phyloP scores from a whole-genome alignment of 2,888 invertebrate species.

The Pachydiplax longipennis region DNA sequence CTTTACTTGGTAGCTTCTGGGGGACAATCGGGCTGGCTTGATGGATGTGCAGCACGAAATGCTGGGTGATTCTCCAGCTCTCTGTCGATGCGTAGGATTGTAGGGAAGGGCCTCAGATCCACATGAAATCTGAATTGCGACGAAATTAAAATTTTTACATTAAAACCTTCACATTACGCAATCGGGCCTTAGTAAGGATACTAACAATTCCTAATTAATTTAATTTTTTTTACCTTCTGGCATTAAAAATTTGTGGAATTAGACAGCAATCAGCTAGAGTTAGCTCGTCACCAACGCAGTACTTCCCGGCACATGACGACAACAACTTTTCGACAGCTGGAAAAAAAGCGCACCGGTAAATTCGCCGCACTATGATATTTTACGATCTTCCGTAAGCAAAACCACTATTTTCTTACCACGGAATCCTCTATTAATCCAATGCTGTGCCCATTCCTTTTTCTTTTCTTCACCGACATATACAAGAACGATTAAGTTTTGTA shows the following conservation, averaged over 20 bases:
- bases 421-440: slow-evolving; percentile 91
- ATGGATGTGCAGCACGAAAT: slow-evolving; percentile 90
- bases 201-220: background rate
- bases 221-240: slow-evolving; percentile 71
- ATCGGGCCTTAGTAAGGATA: background rate
- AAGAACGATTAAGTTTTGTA: slow-evolving; percentile 90
- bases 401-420: slow-evolving; percentile 59
- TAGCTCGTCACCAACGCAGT: slow-evolving; percentile 92
- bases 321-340: slow-evolving; percentile 87
- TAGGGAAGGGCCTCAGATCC: slow-evolving; percentile 88
- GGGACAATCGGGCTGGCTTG: slow-evolving; percentile 93
- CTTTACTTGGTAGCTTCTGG: slow-evolving; percentile 81
- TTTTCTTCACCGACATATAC: slow-evolving; percentile 88
- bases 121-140: slow-evolving; percentile 80
- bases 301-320: slow-evolving; percentile 84
- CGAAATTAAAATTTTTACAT: background rate
- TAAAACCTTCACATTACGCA: background rate
- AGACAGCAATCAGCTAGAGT: slow-evolving; percentile 94
- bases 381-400: background rate
- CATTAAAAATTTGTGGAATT: slow-evolving; percentile 95
- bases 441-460: slow-evolving; percentile 91
- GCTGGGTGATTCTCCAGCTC: slow-evolving; percentile 88
- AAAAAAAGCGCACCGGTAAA: slow-evolving; percentile 50
- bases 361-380: background rate
- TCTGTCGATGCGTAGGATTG: slow-evolving; percentile 84